Conservation (phyloP, 1,140 invertebrate genomes). For the Phthorimaea operculella region DNA sequence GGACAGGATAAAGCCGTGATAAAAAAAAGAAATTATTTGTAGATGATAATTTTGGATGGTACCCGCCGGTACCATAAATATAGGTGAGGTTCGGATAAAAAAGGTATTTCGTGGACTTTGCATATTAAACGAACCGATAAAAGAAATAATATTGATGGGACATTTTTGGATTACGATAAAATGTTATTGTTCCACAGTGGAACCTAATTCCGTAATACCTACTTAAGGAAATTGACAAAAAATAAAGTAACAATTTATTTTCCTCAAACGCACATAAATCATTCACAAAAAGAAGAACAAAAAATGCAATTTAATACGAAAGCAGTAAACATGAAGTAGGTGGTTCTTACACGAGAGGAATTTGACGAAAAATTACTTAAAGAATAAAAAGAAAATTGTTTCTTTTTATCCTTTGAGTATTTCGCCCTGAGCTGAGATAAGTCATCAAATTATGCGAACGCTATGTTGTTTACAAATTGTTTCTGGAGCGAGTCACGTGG, state of each 20-base stretch:
- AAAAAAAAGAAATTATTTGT: slow-evolving; percentile 11
- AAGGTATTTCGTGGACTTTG: neutral
- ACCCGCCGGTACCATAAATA: neutral
- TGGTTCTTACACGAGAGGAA: slow-evolving; percentile 7
- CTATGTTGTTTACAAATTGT: slow-evolving; percentile 48
- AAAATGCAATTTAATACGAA: neutral
- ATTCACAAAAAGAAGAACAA: neutral
- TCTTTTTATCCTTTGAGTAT: slow-evolving; percentile 28
- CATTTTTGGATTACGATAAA: neutral
- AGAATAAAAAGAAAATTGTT: slow-evolving; percentile 28
- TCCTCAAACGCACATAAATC: neutral
- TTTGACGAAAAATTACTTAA: slow-evolving; percentile 24
- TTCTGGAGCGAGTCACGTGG: slow-evolving; percentile 39
- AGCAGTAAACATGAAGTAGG: neutral
- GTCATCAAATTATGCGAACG: slow-evolving; percentile 43
- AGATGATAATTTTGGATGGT: neutral
- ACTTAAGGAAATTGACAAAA: neutral
- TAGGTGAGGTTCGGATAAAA: neutral
- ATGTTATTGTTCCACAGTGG: neutral
- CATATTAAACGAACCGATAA: neutral
- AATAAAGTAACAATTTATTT: neutral
- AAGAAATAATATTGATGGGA: neutral
- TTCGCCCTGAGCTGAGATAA: slow-evolving; percentile 35
- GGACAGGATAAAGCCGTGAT: slow-evolving; percentile 22
- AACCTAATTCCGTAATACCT: neutral